A percentile compares a stretch with the other conserved stretches of the same genome.
These are phyloP conservation scores for Saccopteryx leptura DNA, from an alignment of 2,113 vertebrate species.

Conservation along the genomic window DNA sequence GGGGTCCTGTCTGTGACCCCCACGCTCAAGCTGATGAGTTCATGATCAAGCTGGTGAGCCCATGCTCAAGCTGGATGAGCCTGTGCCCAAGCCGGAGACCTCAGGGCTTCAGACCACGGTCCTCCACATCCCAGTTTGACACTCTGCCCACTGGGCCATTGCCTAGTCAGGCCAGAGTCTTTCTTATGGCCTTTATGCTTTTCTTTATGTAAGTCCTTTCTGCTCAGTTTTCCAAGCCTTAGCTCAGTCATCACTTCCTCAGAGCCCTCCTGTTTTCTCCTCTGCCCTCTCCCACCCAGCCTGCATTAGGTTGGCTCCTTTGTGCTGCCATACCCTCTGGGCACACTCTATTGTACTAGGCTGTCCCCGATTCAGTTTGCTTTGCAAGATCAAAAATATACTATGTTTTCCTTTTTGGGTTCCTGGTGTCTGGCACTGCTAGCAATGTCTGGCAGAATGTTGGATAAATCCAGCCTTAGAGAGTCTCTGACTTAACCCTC, in stretches of 20 bases:
- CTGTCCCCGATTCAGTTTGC: not conserved
- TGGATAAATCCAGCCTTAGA: not conserved
- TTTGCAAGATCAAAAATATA: not conserved
- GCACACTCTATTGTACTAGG: rapidly evolving
- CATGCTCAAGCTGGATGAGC: too few relatives aligned
- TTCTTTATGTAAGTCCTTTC: not conserved
- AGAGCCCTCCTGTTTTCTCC: not conserved
- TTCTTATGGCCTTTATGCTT: rapidly evolving
- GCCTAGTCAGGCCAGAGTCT: not conserved
- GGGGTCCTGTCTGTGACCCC: too few relatives aligned
- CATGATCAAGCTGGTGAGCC: too few relatives aligned
- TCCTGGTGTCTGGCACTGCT: not conserved
- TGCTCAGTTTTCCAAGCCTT: not conserved
- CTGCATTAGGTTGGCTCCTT: not conserved
- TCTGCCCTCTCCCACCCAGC: not conserved
- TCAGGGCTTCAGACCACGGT: too few relatives aligned
- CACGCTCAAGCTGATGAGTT: too few relatives aligned
- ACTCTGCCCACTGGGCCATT: too few relatives aligned
- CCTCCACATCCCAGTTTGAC: too few relatives aligned
- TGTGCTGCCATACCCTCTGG: not conserved
- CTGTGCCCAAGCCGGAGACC: too few relatives aligned
- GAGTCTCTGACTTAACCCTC: not conserved
- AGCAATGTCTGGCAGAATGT: not conserved
- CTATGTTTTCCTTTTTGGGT: not conserved
- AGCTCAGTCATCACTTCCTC: not conserved